Evolutionary conservation across 2,888 invertebrate genomes (phyloP), one percentile per base, ranked within the genome.

Genomic region (Drosophila fungiperda): DNA sequence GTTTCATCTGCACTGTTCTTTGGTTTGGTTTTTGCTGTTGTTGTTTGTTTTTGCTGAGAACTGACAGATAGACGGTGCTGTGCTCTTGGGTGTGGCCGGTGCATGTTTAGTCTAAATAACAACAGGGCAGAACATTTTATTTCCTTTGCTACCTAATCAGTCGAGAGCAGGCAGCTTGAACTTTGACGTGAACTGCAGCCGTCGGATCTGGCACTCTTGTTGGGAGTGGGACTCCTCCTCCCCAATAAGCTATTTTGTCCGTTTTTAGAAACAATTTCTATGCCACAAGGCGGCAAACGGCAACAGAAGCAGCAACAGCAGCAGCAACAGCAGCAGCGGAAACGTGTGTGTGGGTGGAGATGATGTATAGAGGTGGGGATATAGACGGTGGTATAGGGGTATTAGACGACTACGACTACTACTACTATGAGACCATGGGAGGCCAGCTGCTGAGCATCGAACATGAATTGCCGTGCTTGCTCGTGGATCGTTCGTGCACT

Each of bases 181-280:
- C 89, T 84, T 84, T 84, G 89, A 89, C 84, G 89, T 79, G 76
- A 89, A 87, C 84, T 89, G 80, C 77, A 73, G 73, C 45, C 54
- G 36, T 50, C 63, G 62, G 83, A 75, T 75, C 75, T 64, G 63
- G 80, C 50, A 62, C 62, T 40, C 36, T 66, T 64, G 66, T 29
- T 49, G 49, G 48, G 60, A 52, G 61, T 61, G 32, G 20, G 55
- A 60, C 62, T 70, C 70, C 76, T 69, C 72, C 79, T 71, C 66
- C 68, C 83, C 76, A 81, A 82, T 70, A 76, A 79, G 80, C 80
- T 82, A 83, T 74, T 87, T 88, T 78, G 72, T 84, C 87, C 89
- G 89, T 74, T 82, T 85, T 87, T 89, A 89, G 87, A 89, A 82
- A 89, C 78, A 80, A 73, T 86, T 78, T 81, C 71, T 74, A 75